Evolutionary conservation across 2,888 invertebrate species (phyloP), one percentile per base, ranked within the genome.

Genomic region (Fissipunctia ypsillon): DNA sequence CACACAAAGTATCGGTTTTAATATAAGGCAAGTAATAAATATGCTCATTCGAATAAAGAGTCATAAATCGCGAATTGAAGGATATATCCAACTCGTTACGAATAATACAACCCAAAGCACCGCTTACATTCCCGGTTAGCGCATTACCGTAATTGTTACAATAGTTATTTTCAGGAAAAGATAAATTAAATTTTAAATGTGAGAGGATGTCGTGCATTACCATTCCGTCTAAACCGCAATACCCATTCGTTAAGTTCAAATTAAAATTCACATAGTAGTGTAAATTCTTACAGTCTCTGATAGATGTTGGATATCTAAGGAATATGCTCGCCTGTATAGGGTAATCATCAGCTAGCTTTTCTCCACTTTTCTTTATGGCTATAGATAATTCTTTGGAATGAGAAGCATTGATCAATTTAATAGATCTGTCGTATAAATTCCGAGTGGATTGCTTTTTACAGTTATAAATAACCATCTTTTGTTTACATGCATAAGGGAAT

Each of bases 31-130:
- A 70, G 70, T 87, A 93, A 64, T 82, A 70, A 71, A 89, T 85
- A 4, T 78, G 60, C 4, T 84, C 80, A 16, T 84, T 54, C 0
- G 87, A 76, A 73, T 93, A 94, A 48, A 45, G 69, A 2, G 89
- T 88, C 83, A 93, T 79, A 74, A 93, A 94, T 69, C 93, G 88
- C 4, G 94, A 92, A 82, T 93, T 93, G 50, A 94, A 94, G 0
- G 94, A 93, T 71, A 94, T 87, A 60, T 94, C 93, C 35, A 92
- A 75, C 48, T 90, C 82, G 10, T 85, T 75, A 3, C 84, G 79
- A 25, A 89, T 45, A 2, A 93, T 77, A 61, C 91, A 88, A 3
- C 90, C 91, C 25, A 94, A 87, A 67, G 89, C 90, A 0, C 93
- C 93, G 4, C 86, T 88, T 6, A 79, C 67, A 6, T 88, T 85